phyloP scores from a whole-genome alignment of 2,888 invertebrate species.

The Stenodera caucasica region DNA sequence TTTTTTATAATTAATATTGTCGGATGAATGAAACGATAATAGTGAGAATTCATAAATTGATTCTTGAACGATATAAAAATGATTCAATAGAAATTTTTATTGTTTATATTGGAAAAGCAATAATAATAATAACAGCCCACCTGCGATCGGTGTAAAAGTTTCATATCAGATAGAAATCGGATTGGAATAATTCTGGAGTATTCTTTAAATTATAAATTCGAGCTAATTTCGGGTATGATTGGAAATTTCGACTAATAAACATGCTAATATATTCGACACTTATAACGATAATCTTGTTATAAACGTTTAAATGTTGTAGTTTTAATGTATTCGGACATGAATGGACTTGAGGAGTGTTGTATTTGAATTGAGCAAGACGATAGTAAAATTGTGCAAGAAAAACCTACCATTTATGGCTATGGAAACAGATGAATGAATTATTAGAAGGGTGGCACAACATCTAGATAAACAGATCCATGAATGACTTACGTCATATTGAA shows the following conservation, averaged over 20 bases:
- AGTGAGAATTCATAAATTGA: too few species aligned
- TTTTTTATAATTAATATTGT: too few species aligned
- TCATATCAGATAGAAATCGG: too few species aligned
- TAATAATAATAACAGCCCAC: not conserved
- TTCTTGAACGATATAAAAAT: too few species aligned
- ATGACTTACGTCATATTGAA: constrained; percentile 38
- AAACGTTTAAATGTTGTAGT: constrained; percentile 23
- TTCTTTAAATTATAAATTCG: too few species aligned
- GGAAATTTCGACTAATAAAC: too few species aligned
- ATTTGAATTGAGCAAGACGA: constrained; percentile 24
- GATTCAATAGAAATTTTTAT: too few species aligned
- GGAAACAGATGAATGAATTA: constrained; percentile 47
- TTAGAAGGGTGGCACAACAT: constrained; percentile 42
- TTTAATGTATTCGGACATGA: constrained; percentile 29
- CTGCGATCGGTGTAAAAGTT: too few species aligned
- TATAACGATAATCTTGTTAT: constrained; percentile 28
- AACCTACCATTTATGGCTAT: constrained; percentile 41
- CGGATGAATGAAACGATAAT: too few species aligned
- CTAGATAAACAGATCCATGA: constrained; percentile 45
- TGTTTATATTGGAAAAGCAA: too few species aligned
- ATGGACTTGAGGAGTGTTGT: constrained; percentile 21
- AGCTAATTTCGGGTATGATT: constrained; percentile 3
- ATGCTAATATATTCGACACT: constrained; percentile 29
- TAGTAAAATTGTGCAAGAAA: constrained; percentile 49
- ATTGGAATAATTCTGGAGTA: too few species aligned